Base-by-base conservation (phyloP, 2,797 vertebrate genomes). In the Falco concolor region DNA sequence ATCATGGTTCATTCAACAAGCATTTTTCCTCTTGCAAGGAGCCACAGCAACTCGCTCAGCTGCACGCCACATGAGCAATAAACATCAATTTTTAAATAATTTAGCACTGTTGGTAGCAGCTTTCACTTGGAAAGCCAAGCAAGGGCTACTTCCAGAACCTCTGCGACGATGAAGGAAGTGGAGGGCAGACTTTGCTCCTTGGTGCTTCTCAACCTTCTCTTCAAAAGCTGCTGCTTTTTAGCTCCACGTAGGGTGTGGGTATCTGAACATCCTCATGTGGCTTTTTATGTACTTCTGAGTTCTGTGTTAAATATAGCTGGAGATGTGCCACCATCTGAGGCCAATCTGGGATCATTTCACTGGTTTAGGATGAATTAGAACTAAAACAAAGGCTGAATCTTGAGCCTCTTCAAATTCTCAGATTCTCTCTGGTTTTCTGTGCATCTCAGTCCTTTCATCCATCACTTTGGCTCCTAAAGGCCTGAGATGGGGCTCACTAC, bases 71-170 rank as follows among this genome's bases (percentile, higher is more conserved):
- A 8, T 40, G 65, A 69, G 70, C 60, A 91, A 89, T 69, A 95
- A 95, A 73, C 49, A 84, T 60, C 30, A 21, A 45, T 84, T 95
- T 91, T 79, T 68, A 75, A 84, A 84, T 80, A 94, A 88, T 70
- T 90, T 73, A 50, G 94, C 0, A 5, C 79, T 87, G 68, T 38
- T 68, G 47, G 57, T 53, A 91, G 81, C 2, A 0, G 63, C 49
- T 82, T 95, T 90, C 24, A n/a, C 74, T 88, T 22, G 61, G 54
- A 68, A 67, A 95, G 50, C 45, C 61, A 60, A 87, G 68, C 20
- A 28, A 63, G 18, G 60, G 44, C 86, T 64, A 14, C 49, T 47
- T 65, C 54, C 76, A 89, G 75, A 77, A 60, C 17, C 24, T 80
- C 61, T 28, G 8, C 0, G 1, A 17, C 42, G 59, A n/a, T 36